Evolutionary conservation across 1,140 invertebrate genomes (phyloP).

Genomic region (Aphis craccivora): DNA sequence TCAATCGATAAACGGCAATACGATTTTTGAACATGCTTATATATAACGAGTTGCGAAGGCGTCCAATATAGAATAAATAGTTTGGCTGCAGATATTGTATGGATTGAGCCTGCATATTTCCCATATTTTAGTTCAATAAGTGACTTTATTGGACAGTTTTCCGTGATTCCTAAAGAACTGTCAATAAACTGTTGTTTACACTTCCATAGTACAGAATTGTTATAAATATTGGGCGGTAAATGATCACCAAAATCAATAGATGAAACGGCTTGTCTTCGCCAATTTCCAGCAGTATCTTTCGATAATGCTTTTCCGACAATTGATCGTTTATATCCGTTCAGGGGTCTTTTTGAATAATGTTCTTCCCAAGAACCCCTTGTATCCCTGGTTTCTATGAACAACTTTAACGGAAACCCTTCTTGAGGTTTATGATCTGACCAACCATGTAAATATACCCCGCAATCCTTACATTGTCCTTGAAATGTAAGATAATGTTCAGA

Average conservation of each 20-base stretch:
- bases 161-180: background rate
- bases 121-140: background rate
- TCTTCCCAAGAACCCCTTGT: background rate
- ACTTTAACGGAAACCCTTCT: background rate
- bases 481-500: background rate
- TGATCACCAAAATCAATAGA: background rate
- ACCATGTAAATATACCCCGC: background rate
- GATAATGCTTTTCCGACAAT: background rate
- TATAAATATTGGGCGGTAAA: background rate
- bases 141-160: background rate
- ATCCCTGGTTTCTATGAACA: background rate
- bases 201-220: background rate
- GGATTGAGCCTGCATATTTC: background rate
- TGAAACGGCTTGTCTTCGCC: background rate
- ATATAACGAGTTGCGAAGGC: background rate
- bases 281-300: background rate
- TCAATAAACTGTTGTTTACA: background rate
- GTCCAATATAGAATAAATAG: background rate
- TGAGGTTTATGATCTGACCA: background rate
- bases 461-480: background rate
- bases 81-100: background rate
- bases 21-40: constrained; percentile 6
- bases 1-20: constrained; percentile 4
- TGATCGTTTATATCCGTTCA: background rate
- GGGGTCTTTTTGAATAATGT: background rate